Conservation (phyloP, 2,797 vertebrate genomes). For the Dendrocincla fuliginosa region DNA sequence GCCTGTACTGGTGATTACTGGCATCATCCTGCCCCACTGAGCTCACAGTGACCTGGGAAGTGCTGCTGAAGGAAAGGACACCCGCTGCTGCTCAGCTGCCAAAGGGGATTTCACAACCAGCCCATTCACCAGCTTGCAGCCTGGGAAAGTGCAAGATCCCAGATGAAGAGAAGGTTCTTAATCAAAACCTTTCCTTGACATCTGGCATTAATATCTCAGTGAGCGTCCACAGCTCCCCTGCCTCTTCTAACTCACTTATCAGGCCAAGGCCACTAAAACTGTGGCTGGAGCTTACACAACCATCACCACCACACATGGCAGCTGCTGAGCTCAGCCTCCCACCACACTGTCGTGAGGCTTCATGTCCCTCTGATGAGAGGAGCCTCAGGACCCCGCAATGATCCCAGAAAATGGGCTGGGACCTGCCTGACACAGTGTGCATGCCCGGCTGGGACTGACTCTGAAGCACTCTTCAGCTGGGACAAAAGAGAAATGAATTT, state of each 20-base stretch:
- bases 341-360: fast-evolving
- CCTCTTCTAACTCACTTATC: not conserved
- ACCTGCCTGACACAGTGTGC: fast-evolving
- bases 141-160: slow-evolving; percentile 1
- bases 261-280: not conserved
- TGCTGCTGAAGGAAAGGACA: not conserved
- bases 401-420: not conserved
- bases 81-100: not conserved
- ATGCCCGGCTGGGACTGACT: not conserved
- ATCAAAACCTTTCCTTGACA: slow-evolving; percentile 58
- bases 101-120: not conserved
- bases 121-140: slow-evolving; percentile 1
- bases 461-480: not conserved
- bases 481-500: not conserved
- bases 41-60: not conserved
- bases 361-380: not conserved
- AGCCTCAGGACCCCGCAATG: not conserved
- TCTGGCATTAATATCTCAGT: slow-evolving; percentile 51
- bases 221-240: not conserved
- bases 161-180: slow-evolving; percentile 1
- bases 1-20: fast-evolving
- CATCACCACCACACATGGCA: not conserved
- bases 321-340: not conserved
- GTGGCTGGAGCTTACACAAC: not conserved
- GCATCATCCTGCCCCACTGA: not conserved